phyloP scores from a whole-genome alignment of 2,113 vertebrate genomes.

The Cisticola juncidis region DNA sequence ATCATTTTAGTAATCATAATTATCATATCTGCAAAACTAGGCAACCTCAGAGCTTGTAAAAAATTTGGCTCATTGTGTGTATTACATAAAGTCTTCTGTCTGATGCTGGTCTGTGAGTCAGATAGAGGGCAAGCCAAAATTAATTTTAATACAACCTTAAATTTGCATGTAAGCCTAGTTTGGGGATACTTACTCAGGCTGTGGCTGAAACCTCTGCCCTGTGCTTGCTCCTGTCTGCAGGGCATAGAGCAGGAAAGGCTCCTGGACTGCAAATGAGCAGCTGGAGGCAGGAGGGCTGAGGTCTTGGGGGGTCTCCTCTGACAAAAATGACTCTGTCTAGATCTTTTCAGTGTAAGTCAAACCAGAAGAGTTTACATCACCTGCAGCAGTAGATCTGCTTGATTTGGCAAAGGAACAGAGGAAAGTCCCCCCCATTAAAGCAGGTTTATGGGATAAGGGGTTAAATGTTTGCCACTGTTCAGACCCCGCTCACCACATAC shows the following conservation, averaged over 20 bases:
- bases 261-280: not conserved
- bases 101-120: not conserved
- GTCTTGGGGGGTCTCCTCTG: not conserved
- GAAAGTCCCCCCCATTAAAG: not conserved
- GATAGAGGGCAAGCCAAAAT: not conserved
- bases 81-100: not conserved
- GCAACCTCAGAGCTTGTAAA: not conserved
- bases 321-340: not conserved
- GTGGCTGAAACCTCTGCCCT: not conserved
- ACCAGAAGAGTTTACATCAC: not conserved
- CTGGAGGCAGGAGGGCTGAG: not conserved
- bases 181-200: not conserved
- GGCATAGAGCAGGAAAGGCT: not conserved
- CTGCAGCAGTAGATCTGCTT: not conserved
- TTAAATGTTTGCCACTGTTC: not conserved
- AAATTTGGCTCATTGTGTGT: not conserved
- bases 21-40: not conserved
- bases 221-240: not conserved
- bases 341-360: not conserved
- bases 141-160: not conserved
- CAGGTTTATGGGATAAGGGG: fast-evolving
- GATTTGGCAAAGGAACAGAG: not conserved
- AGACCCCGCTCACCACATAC: no score
- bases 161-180: not conserved
- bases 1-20: not conserved